These are phyloP conservation scores for Sparus aurata DNA, from an alignment of 2,797 vertebrate species.

Conservation along the genomic window DNA sequence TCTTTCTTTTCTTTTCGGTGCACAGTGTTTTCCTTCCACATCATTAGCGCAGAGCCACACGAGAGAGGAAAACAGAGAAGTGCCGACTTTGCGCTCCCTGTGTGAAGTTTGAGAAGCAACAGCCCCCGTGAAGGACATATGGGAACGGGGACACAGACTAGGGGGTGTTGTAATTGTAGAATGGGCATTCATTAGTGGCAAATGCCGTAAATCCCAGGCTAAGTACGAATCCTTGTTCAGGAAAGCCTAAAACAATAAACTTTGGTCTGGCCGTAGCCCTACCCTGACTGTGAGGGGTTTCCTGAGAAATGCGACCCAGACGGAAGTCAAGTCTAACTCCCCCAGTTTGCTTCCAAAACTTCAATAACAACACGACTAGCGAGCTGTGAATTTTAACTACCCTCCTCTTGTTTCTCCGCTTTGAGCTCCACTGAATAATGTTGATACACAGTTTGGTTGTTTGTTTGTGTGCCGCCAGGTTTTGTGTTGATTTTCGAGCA, in stretches of 20 bases:
- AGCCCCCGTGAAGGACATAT: conserved; percentile 91
- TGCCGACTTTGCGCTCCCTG: conserved; percentile 92
- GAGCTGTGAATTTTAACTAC: conserved; percentile 77
- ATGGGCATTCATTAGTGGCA: conserved; percentile 96
- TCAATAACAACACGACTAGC: conserved; percentile 83
- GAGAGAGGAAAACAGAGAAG: conserved; percentile 92
- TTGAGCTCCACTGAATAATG: conserved; percentile 77
- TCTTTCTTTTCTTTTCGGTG: conserved; percentile 81
- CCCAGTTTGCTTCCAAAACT: conserved; percentile 80
- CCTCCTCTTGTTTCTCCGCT: conserved; percentile 66
- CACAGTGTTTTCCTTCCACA: conserved; percentile 94
- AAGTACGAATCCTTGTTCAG: conserved; percentile 98
- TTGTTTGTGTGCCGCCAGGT: conserved; percentile 77
- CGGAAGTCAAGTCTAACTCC: conserved; percentile 79
- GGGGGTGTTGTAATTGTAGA: conserved; percentile 95
- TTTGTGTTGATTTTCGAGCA: conserved; percentile 81
- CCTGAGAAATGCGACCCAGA: conserved; percentile 90
- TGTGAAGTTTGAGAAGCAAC: conserved; percentile 93
- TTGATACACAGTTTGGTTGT: conserved; percentile 76
- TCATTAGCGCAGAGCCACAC: conserved; percentile 95
- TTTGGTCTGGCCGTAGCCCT: conserved; percentile 89
- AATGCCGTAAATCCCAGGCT: conserved; percentile 97
- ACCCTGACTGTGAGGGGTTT: conserved; percentile 89
- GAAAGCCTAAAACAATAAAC: conserved; percentile 99
- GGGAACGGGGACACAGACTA: conserved; percentile 90